phyloP scores from a whole-genome alignment of 2,888 invertebrate genomes.

The Andricus curvator region DNA sequence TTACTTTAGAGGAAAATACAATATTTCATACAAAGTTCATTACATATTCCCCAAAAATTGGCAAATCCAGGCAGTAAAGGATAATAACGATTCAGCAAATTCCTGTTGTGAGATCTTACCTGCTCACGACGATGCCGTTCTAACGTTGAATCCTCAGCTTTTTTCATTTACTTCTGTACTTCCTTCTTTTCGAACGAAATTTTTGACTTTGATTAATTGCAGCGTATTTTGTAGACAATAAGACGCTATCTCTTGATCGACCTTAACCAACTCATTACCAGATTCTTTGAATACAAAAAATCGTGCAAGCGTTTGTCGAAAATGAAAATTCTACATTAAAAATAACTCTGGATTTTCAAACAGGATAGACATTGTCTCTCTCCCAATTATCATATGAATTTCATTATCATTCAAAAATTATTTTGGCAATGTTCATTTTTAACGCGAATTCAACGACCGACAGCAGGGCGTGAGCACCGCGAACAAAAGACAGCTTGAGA shows the following conservation, averaged over 20 bases:
- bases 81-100: slow-evolving; percentile 4
- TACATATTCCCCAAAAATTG: not conserved
- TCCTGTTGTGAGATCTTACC: slow-evolving; percentile 26
- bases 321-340: not conserved
- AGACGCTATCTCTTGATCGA: not conserved
- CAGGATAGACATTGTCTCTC: slow-evolving; percentile 2
- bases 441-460: slow-evolving; percentile 46
- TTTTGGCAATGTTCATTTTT: slow-evolving; percentile 19
- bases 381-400: not conserved
- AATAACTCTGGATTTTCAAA: slow-evolving; percentile 5
- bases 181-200: not conserved
- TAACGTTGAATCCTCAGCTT: slow-evolving; percentile 34
- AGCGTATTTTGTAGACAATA: slow-evolving; percentile 11
- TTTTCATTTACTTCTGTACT: not conserved
- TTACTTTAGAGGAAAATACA: not conserved
- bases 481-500: slow-evolving; percentile 47
- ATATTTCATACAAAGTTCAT: not conserved
- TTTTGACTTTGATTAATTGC: not conserved
- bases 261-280: not conserved
- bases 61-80: not conserved
- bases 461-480: slow-evolving; percentile 62
- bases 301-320: not conserved
- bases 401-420: not conserved
- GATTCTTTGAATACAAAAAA: not conserved
- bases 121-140: slow-evolving; percentile 40